phyloP scores from a whole-genome alignment of 1,140 invertebrate species.

The Asbolus verrucosus region DNA sequence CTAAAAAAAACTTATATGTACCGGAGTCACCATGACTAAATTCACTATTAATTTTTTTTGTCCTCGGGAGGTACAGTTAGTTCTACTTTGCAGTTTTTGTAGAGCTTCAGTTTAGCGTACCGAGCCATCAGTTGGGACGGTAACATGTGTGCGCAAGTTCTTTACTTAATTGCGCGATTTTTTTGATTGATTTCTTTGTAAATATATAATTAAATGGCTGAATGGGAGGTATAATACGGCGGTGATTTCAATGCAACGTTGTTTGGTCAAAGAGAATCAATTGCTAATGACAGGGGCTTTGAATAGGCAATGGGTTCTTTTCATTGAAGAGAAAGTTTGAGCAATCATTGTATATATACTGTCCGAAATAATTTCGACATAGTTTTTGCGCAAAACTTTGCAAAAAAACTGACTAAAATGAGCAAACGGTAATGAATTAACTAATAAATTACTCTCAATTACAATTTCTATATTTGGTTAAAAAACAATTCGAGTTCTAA shows the following conservation, averaged over 20 bases:
- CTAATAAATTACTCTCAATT: conserved; percentile 44
- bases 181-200: not conserved
- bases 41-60: not conserved
- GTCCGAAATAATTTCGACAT: conserved; percentile 29
- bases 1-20: too few relatives aligned
- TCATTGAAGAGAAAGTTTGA: conserved; percentile 11
- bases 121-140: not conserved
- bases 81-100: conserved; percentile 14
- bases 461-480: conserved; percentile 43
- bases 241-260: not conserved
- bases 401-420: too few relatives aligned
- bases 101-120: not conserved
- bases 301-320: not conserved
- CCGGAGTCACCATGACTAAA: conserved; percentile 8
- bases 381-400: conserved; percentile 16
- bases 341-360: too few relatives aligned
- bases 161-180: not conserved
- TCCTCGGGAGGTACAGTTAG: not conserved
- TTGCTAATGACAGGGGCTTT: not conserved
- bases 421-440: conserved; percentile 42
- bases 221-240: too few relatives aligned
- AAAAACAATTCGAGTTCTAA: conserved; percentile 45
- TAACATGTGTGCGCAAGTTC: too few relatives aligned
- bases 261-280: conserved; percentile 1
- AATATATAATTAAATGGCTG: not conserved